Percentiles rank a stretch among this genome's conserved stretches.
Evolutionary conservation across 1,140 invertebrate species (phyloP).

Genomic region (Habropoda laboriosa): DNA sequence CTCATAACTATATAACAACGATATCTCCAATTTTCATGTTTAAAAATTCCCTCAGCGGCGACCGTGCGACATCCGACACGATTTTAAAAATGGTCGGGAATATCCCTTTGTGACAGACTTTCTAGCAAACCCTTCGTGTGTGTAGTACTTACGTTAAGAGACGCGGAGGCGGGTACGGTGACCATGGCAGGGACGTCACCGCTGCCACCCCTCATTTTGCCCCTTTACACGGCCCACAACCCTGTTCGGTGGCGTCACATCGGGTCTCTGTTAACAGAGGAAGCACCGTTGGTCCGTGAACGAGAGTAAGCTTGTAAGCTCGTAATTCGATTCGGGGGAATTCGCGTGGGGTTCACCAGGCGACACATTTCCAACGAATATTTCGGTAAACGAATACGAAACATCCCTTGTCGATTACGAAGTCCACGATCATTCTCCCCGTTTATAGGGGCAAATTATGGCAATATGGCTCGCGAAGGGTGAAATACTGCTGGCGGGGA

Average conservation of each 20-base stretch:
- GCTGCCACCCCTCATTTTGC: conserved; percentile 80
- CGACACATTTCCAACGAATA: neutral
- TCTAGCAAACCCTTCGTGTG: no score
- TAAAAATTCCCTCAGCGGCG: no score
- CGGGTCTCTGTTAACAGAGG: conserved; percentile 60
- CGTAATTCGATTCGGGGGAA: conserved; percentile 32
- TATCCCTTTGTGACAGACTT: no score
- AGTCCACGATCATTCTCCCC: neutral
- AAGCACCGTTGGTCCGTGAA: neutral
- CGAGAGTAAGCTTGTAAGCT: neutral
- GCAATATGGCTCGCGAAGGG: neutral
- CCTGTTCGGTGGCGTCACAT: conserved; percentile 44
- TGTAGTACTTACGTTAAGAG: conserved; percentile 74
- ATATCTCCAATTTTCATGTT: no score
- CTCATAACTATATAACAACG: no score
- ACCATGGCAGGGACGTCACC: conserved; percentile 74
- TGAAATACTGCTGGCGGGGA: neutral
- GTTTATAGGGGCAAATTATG: neutral
- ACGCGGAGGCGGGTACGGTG: conserved; percentile 79
- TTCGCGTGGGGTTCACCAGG: neutral
- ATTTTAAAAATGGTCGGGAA: no score
- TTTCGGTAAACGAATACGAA: neutral
- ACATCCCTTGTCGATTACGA: neutral
- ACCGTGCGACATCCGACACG: no score
- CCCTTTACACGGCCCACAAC: conserved; percentile 37